Conservation (phyloP, 2,797 vertebrate species). For the Valencia hispanica region DNA sequence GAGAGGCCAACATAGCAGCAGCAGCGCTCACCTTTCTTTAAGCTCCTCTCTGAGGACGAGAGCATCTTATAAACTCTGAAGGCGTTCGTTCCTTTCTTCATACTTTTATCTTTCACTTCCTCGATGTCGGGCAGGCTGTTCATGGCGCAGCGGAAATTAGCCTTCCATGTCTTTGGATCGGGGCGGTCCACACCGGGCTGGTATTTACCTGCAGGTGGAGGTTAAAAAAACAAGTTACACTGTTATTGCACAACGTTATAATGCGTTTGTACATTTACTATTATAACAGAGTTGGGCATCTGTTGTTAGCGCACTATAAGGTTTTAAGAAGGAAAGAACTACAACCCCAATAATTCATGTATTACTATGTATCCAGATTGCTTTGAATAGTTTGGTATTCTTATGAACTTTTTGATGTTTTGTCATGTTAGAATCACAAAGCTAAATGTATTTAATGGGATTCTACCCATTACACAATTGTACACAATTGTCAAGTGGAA, state of each 20-base stretch:
- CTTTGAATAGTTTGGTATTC: no score
- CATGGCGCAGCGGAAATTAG: conserved; percentile 99
- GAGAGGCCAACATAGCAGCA: neutral
- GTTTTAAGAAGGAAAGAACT: neutral
- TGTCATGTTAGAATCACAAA: neutral
- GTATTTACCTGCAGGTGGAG: conserved; percentile 84
- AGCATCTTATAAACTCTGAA: conserved; percentile 98
- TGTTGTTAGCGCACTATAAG: neutral
- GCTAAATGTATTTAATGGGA: neutral
- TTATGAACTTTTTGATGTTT: neutral
- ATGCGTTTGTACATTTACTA: neutral
- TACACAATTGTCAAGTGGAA: neutral
- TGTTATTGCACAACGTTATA: neutral
- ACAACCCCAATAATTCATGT: neutral
- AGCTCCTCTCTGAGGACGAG: conserved; percentile 87
- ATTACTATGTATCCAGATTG: neutral
- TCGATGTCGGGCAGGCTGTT: conserved; percentile 99
- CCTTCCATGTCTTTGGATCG: conserved; percentile 99
- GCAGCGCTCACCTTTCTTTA: conserved; percentile 88
- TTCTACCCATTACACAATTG: neutral
- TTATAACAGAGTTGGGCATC: neutral
- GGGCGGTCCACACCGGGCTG: conserved; percentile 91
- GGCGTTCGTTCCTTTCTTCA: conserved; percentile 98
- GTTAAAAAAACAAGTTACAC: neutral
- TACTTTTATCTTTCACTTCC: conserved; percentile 98